These are phyloP conservation scores for Sycophila sp. DNA, from an alignment of 1,140 invertebrate species.

Conservation along the genomic window DNA sequence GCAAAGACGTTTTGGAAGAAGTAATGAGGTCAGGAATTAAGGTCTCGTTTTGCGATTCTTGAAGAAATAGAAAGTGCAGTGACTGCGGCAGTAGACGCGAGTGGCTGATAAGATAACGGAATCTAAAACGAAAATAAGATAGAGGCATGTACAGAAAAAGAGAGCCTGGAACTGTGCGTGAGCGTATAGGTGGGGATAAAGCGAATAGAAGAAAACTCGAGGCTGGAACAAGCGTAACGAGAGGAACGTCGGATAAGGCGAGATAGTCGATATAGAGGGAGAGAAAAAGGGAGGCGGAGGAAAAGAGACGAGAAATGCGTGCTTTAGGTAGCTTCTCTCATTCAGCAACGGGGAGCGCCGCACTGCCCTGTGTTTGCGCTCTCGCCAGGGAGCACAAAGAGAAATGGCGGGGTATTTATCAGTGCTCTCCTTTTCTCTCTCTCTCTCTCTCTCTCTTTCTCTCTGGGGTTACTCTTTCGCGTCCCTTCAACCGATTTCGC, in stretches of 20 bases:
- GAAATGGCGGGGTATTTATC: conserved; percentile 66
- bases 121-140: conserved; percentile 9
- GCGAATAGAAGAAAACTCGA: conserved; percentile 37
- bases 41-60: no score
- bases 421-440: conserved; percentile 57
- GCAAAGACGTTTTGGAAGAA: no score
- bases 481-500: conserved; percentile 44
- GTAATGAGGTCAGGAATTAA: conserved; percentile 26
- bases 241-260: conserved; percentile 50
- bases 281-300: conserved; percentile 29
- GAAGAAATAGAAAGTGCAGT: neutral
- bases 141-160: conserved; percentile 13
- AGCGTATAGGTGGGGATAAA: conserved; percentile 40
- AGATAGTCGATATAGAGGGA: conserved; percentile 32
- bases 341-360: conserved; percentile 50
- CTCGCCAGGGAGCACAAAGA: conserved; percentile 64
- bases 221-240: conserved; percentile 44
- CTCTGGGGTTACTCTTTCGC: conserved; percentile 41
- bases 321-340: conserved; percentile 54
- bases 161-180: conserved; percentile 38
- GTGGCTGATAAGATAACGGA: neutral
- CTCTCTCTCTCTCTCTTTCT: conserved; percentile 54
- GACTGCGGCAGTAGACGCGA: neutral
- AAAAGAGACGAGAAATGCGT: conserved; percentile 39
- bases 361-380: conserved; percentile 61